These are phyloP conservation scores for Strongylocentrotus purpuratus DNA, from an alignment of 35 echinoderm and acorn worm genomes.

Conservation along the genomic window DNA sequence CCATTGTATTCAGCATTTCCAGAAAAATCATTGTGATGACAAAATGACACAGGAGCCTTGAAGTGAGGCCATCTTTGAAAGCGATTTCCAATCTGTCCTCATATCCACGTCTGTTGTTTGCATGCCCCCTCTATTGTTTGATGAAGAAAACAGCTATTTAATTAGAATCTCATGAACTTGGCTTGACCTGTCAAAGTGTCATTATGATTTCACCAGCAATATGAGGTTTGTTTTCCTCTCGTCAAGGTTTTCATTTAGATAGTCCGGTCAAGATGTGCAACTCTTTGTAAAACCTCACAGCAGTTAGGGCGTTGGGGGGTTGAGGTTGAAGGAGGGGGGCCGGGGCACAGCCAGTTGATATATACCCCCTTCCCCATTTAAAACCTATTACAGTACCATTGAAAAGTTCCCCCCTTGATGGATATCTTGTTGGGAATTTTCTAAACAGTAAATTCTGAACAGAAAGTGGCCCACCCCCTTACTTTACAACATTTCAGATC, in stretches of 20 bases:
- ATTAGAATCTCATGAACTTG: background rate
- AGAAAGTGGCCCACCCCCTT: too few species aligned
- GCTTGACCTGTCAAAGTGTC: background rate
- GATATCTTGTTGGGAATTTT: too few species aligned
- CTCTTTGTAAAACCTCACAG: background rate
- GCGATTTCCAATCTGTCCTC: background rate
- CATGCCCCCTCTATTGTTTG: background rate
- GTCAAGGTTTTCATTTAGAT: background rate
- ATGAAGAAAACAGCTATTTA: constrained; percentile 19
- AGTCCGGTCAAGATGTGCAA: background rate
- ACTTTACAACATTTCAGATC: too few species aligned
- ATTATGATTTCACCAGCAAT: background rate
- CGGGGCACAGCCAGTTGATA: too few species aligned
- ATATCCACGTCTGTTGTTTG: background rate
- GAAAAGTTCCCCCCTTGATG: too few species aligned
- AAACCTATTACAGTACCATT: too few species aligned
- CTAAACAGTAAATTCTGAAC: too few species aligned
- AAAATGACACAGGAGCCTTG: background rate
- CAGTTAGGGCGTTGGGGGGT: background rate
- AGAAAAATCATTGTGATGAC: background rate
- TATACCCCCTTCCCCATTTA: too few species aligned
- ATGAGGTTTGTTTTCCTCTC: background rate
- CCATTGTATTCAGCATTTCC: background rate
- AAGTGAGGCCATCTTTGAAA: background rate
- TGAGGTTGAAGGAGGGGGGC: too few species aligned